Percentiles rank a stretch among this genome's conserved stretches.
Evolutionary conservation across 2,113 vertebrate species (phyloP).

Genomic region (Dinomys branickii): DNA sequence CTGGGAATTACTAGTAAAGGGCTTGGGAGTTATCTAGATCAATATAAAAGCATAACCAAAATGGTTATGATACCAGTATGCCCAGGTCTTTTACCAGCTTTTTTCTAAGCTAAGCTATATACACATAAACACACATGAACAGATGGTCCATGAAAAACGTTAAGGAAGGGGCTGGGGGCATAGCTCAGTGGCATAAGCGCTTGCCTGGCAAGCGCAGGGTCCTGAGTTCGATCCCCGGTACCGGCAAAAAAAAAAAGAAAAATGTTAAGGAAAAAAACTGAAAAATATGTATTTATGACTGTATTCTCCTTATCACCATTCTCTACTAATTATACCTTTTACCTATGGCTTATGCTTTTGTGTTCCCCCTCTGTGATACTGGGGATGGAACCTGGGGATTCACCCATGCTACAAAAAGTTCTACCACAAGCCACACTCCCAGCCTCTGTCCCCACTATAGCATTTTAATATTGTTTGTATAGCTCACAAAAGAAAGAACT

Average conservation of each 20-base stretch:
- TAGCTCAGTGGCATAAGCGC: no score
- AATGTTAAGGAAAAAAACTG: constrained; percentile 24
- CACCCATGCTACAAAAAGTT: background rate
- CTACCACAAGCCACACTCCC: background rate
- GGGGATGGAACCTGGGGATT: background rate
- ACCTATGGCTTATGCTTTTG: constrained; percentile 43
- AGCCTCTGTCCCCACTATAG: background rate
- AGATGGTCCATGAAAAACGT: background rate
- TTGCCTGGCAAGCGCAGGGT: no score
- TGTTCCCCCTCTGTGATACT: background rate
- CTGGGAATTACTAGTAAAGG: constrained; percentile 28
- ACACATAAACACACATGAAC: background rate
- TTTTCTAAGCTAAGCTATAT: background rate
- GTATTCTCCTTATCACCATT: background rate
- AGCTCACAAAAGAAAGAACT: constrained; percentile 42
- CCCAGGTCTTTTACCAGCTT: background rate
- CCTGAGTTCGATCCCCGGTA: no score
- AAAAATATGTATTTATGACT: background rate
- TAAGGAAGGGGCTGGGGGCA: background rate
- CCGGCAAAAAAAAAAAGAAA: background rate
- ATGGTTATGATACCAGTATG: constrained; percentile 5
- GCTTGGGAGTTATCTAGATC: constrained; percentile 40
- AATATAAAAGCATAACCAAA: constrained; percentile 48
- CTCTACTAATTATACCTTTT: constrained; percentile 1
- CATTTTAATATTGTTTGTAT: constrained; percentile 45